These are phyloP conservation scores for Fregata magnificens DNA, from an alignment of 2,113 vertebrate species.

Conservation along the genomic window DNA sequence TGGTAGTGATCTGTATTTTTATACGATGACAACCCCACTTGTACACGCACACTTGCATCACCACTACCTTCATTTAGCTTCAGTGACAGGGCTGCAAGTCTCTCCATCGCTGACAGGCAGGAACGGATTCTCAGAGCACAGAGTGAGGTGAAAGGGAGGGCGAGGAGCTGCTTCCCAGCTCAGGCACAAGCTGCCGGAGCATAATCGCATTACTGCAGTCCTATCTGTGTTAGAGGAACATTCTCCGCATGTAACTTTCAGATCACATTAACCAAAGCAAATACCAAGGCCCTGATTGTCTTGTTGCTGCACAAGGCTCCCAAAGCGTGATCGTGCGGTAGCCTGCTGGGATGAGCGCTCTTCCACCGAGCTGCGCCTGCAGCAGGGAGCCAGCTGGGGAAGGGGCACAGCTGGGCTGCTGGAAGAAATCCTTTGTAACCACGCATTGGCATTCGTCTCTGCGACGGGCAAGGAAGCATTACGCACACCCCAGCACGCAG, in stretches of 20 bases:
- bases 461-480: neutral
- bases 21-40: neutral
- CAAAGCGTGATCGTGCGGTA: rapidly evolving
- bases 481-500: neutral
- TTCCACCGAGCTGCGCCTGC: neutral
- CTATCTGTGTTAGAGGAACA: neutral
- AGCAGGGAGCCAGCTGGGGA: neutral
- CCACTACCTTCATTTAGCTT: neutral
- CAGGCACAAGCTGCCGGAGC: neutral
- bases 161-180: neutral
- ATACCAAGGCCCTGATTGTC: neutral
- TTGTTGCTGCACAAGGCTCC: neutral
- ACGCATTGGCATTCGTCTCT: neutral
- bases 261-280: neutral
- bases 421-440: neutral
- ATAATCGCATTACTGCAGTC: neutral
- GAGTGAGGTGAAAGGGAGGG: neutral
- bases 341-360: neutral
- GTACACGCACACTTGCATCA: neutral
- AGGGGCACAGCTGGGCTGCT: neutral
- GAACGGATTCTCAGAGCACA: neutral
- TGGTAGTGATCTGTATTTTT: neutral
- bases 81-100: neutral
- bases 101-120: neutral
- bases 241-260: neutral